Evolutionary conservation across 1,140 invertebrate genomes (phyloP), one percentile per base, ranked within the genome.

Genomic region (Cherax destructor): DNA sequence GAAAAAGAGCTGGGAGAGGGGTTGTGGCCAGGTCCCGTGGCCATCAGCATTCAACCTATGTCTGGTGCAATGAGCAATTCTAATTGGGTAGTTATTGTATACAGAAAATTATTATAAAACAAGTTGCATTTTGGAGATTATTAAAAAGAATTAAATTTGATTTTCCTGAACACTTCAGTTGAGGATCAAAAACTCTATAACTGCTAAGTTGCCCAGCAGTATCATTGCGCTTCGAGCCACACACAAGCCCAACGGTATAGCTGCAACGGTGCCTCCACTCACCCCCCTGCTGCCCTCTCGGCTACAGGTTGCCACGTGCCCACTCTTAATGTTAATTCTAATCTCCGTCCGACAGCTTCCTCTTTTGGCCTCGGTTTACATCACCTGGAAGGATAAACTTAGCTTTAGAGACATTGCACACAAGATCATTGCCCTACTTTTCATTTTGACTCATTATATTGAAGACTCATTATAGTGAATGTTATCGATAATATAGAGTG

Each of bases 291-390:
- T 56, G 47, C 81, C 65, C 72, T 76, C 76, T 61, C 30, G 77
- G 21, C 47, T 65, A 78, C 41, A 52, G 59, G 74, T 69, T 30
- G 61, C 59, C 89, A 91, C 50, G 76, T 79, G 72, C 30, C 30
- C 61, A 79, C 10, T 47, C 18, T 41, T 56, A n/a, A 69, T 13
- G 24, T 47, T 16, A 72, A 16, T 50, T n/a, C 41, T 65, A 65
- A 72, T 85, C 89, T 10, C 89, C 83, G 49, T 91, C 89, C 81
- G 85, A 83, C 56, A 91, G 83, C 74, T 91, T 91, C 89, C 89
- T 91, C 81, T 91, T 91, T 52, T 91, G 81, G 30, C 89, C 89
- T 61, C 89, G 83, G 21, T 78, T 69, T 49, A 47, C 72, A 16
- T 83, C 89, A 69, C 89, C 89, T 91, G 74, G 18, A 89, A 91